Percentiles rank a stretch among this genome's conserved stretches.
phyloP scores from a whole-genome alignment of 2,113 vertebrate species.

The Atherinomorus stipes region DNA sequence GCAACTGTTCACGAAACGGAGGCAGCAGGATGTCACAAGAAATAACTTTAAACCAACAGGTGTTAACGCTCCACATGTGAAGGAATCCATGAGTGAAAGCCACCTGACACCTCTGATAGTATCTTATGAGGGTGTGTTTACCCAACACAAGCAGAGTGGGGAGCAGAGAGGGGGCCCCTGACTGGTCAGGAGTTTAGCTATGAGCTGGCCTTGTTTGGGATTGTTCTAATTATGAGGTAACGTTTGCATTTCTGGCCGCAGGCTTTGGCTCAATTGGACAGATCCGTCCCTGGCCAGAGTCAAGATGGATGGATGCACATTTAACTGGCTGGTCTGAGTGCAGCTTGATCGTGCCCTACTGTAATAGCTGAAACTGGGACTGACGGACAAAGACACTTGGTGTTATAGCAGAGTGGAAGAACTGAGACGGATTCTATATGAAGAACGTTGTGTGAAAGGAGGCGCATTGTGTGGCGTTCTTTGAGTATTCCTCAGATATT shows the following conservation, averaged over 20 bases:
- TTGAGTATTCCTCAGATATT: neutral
- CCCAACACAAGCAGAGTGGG: constrained; percentile 45
- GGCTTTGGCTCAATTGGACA: constrained; percentile 24
- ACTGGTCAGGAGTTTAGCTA: constrained; percentile 20
- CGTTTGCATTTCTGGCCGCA: constrained; percentile 40
- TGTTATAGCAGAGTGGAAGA: neutral
- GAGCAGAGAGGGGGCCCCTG: constrained; percentile 9
- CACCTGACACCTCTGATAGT: constrained; percentile 61
- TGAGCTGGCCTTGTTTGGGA: constrained; percentile 38
- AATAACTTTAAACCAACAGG: constrained; percentile 39
- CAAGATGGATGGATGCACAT: constrained; percentile 30
- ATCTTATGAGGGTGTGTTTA: constrained; percentile 66
- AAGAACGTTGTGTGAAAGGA: no score
- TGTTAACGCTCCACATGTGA: constrained; percentile 32
- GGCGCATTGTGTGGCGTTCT: no score
- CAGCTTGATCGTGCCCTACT: constrained; percentile 10
- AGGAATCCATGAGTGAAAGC: constrained; percentile 49
- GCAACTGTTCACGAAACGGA: neutral
- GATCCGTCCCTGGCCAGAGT: constrained; percentile 23
- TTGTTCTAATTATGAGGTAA: constrained; percentile 36
- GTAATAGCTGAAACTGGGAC: neutral
- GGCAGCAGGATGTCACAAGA: neutral
- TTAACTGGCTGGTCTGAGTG: constrained; percentile 15
- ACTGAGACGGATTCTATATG: no score
- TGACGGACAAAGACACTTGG: constrained; percentile 14